Base-by-base conservation (phyloP, 2,888 invertebrate species). In the Plusia festucae region DNA sequence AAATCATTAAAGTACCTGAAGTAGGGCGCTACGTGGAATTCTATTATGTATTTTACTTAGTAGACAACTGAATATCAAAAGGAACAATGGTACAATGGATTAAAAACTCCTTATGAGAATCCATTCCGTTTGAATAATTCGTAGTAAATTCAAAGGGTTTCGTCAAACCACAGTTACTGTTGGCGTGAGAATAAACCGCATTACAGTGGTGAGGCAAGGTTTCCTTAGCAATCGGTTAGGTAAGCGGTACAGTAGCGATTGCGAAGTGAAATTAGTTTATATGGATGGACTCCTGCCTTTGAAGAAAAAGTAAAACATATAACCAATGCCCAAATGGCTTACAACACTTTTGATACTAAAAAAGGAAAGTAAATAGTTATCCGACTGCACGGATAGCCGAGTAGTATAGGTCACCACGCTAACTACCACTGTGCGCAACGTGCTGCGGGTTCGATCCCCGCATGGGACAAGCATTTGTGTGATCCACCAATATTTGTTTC, bases 171-270 rank as follows among this genome's bases (percentile, higher is more conserved):
- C 76, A 78, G 73, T 79, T 76, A 77, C 76, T 78, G 73, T 79
- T 76, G 78, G 78, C 82, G 84, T 88, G 86, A 82, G 85, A 87
- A 89, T 80, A 82, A 82, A 84, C 84, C 82, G 76, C 80, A 78
- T 82, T 85, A 82, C 84, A 83, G 76, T 76, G 74, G 73, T 85
- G 79, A 71, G 60, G 82, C 87, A 87, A 89, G 83, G 77, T 79
- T 82, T 74, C 56, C 70, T 70, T 60, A 58, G 75, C 76, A 74
- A 78, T 73, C 61, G 46, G 74, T 78, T 68, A 70, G 55, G 76
- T 66, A 73, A 79, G 53, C 34, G 62, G 62, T 46, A 62, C 54
- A 65, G 64, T 66, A 55, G 58, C 65, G 53, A 77, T 73, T 69
- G 71, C 67, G 64, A 79, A 27, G 60, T 30, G 30, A 68, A 64